Conservation (phyloP, 1,140 invertebrate genomes). For the Ditylenchus dipsaci region DNA sequence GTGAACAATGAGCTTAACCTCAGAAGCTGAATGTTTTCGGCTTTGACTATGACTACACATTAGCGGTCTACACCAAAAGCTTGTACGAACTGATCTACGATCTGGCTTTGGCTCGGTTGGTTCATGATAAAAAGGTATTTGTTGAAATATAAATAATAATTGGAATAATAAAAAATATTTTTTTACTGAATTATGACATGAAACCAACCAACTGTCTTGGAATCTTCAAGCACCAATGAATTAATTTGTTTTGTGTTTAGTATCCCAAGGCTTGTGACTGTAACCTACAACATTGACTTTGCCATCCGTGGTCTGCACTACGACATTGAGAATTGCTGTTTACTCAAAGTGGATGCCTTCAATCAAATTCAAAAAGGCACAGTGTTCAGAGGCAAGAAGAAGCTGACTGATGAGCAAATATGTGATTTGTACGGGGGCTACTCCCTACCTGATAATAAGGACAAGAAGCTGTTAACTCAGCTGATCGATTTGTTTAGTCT, state of each 20-base stretch:
- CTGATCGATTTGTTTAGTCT: conserved; percentile 92
- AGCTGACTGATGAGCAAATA: conserved; percentile 78
- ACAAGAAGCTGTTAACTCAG: conserved; percentile 58
- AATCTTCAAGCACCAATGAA: conserved; percentile 40
- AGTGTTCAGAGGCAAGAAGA: conserved; percentile 77
- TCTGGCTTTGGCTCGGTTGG: conserved; percentile 77
- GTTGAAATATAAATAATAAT: not conserved
- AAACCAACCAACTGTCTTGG: conserved; percentile 64
- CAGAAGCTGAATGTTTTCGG: conserved; percentile 83
- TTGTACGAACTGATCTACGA: conserved; percentile 87
- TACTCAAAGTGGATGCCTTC: conserved; percentile 91
- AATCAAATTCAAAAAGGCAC: conserved; percentile 89
- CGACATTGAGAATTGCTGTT: conserved; percentile 87
- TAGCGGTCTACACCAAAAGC: conserved; percentile 86
- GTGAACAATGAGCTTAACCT: conserved; percentile 89
- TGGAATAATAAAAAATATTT: too few relatives aligned
- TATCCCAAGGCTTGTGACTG: conserved; percentile 79
- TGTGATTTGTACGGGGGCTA: conserved; percentile 74
- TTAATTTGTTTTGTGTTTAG: conserved; percentile 63
- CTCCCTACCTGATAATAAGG: conserved; percentile 61
- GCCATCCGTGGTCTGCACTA: conserved; percentile 89
- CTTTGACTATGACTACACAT: conserved; percentile 96
- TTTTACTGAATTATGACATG: too few relatives aligned
- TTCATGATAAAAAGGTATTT: conserved; percentile 71
- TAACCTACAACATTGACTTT: conserved; percentile 82